Evolutionary conservation across 2,797 vertebrate species (phyloP).

Genomic region (Sciurus carolinensis): DNA sequence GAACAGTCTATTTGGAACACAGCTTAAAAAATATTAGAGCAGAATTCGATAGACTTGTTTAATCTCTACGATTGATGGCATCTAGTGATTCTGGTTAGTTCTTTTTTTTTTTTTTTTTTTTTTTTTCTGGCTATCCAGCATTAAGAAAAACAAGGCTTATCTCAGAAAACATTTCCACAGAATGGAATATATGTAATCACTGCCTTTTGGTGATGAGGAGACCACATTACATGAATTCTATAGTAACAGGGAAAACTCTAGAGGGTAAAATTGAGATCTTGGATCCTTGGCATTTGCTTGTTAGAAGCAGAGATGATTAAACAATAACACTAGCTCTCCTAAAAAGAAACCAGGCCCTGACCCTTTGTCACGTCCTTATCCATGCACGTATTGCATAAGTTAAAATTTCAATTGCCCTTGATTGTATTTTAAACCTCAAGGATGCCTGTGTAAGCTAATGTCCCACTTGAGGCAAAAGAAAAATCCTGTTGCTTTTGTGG

Average conservation of each 20-base stretch:
- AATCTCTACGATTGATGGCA: conserved; percentile 65
- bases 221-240: conserved; percentile 25
- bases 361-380: conserved; percentile 39
- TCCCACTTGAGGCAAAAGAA: conserved; percentile 63
- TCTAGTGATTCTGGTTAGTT: conserved; percentile 63
- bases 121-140: conserved; percentile 44
- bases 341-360: not conserved
- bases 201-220: conserved; percentile 45
- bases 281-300: not conserved
- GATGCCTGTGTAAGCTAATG: conserved; percentile 40
- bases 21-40: conserved; percentile 76
- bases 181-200: conserved; percentile 53
- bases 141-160: conserved; percentile 69
- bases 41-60: conserved; percentile 66
- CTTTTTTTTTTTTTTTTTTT: conserved; percentile 67
- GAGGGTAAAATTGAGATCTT: not conserved
- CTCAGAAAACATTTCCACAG: conserved; percentile 66
- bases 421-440: conserved; percentile 56
- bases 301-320: conserved; percentile 58
- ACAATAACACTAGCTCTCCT: conserved; percentile 56
- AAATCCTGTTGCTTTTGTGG: conserved; percentile 54
- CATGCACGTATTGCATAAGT: not conserved
- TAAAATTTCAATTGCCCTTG: conserved; percentile 63
- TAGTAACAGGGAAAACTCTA: conserved; percentile 17
- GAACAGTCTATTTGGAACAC: conserved; percentile 78